Evolutionary conservation across 2,888 invertebrate species (phyloP).

Genomic region (Ochropleura plecta): DNA sequence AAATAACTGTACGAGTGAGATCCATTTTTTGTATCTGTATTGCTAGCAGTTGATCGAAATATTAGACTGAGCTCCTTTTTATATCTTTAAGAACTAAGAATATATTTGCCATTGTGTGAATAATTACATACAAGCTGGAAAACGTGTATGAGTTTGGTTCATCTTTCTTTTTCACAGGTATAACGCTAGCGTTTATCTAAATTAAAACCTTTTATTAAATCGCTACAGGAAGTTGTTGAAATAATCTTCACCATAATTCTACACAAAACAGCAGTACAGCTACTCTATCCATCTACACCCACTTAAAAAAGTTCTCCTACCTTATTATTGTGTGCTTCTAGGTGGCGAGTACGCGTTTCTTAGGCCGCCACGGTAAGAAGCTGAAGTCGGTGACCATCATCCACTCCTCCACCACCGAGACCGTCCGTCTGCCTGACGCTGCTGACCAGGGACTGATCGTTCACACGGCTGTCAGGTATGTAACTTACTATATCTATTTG

Average conservation of each 20-base stretch:
- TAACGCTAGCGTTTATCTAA: neutral
- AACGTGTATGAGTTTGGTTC: neutral
- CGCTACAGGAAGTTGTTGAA: neutral
- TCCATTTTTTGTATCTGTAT: neutral
- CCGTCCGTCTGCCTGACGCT: slow-evolving; percentile 95
- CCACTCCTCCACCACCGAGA: slow-evolving; percentile 97
- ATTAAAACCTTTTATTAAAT: neutral
- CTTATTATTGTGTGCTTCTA: slow-evolving; percentile 76
- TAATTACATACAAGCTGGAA: neutral
- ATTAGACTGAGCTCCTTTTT: neutral
- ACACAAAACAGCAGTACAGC: slow-evolving; percentile 9
- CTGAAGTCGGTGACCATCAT: slow-evolving; percentile 97
- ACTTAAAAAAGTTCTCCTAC: neutral
- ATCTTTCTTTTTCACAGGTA: neutral
- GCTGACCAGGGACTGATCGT: slow-evolving; percentile 94
- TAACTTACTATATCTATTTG: neutral
- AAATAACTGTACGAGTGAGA: neutral
- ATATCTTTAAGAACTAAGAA: slow-evolving; percentile 1
- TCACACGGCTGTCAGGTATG: slow-evolving; percentile 94
- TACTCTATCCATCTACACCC: neutral
- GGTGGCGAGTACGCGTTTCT: slow-evolving; percentile 95
- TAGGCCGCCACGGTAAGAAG: slow-evolving; percentile 95
- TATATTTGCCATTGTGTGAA: neutral
- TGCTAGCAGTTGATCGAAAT: slow-evolving; percentile 7
- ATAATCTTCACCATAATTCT: neutral